These are phyloP conservation scores for Nansenia antarctica DNA, from an alignment of 2,113 vertebrate genomes.

Conservation along the genomic window DNA sequence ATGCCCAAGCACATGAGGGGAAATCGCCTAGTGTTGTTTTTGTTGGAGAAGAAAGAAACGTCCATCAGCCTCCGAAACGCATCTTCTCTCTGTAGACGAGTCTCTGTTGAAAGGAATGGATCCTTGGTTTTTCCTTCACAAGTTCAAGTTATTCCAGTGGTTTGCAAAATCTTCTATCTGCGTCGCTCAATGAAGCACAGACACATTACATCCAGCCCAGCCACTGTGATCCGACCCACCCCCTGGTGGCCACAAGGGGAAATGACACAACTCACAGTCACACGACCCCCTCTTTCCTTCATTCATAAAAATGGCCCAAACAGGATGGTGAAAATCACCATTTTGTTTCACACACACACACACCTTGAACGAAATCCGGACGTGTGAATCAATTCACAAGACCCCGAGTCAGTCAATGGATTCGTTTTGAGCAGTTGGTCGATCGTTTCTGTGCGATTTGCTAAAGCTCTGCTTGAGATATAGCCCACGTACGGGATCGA, in stretches of 20 bases:
- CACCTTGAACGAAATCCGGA: no score
- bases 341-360: constrained; percentile 27
- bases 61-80: constrained; percentile 14
- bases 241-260: constrained; percentile 51
- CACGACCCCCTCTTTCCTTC: constrained; percentile 58
- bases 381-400: no score
- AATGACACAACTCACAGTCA: constrained; percentile 15
- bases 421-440: no score
- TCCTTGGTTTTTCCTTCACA: no score
- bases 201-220: background rate
- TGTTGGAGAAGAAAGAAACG: constrained; percentile 14
- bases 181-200: background rate
- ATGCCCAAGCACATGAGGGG: background rate
- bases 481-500: no score
- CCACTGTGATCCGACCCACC: no score
- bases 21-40: constrained; percentile 36
- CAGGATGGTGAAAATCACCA: constrained; percentile 29
- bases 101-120: constrained; percentile 23
- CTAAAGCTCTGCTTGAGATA: no score
- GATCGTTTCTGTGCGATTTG: no score
- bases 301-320: constrained; percentile 73
- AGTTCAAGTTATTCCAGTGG: no score
- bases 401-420: no score
- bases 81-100: constrained; percentile 24
- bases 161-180: background rate